A percentile compares a stretch with the other conserved stretches of the same genome.
These are phyloP conservation scores for Agelas oroides DNA, from an alignment of 37 sponge, comb jelly and placozoan genomes.

Conservation along the genomic window DNA sequence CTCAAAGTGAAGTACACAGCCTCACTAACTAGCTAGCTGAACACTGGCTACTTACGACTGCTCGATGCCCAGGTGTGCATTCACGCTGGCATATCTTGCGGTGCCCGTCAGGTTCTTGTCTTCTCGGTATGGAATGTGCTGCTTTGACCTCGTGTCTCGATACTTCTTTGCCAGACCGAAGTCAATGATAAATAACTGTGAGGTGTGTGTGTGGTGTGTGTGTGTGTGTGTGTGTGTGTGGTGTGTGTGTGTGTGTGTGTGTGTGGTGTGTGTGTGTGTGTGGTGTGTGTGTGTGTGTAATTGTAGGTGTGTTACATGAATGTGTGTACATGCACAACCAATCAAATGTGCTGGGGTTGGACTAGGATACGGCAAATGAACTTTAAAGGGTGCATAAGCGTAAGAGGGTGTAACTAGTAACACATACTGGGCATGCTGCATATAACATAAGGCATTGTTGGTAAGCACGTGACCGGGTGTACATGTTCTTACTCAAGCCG, in stretches of 20 bases:
- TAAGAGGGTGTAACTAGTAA: too few species aligned
- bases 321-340: conserved; percentile 13
- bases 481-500: too few species aligned
- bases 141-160: conserved; percentile 92
- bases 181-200: conserved; percentile 94
- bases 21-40: too few species aligned
- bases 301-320: too few species aligned
- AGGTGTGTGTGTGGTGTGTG: neutral
- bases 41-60: conserved; percentile 78
- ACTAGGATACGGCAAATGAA: too few species aligned
- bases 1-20: too few species aligned
- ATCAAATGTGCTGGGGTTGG: too few species aligned
- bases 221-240: conserved; percentile 24
- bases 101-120: conserved; percentile 99
- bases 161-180: conserved; percentile 99
- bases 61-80: conserved; percentile 97
- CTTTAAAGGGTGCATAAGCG: too few species aligned
- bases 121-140: conserved; percentile 96
- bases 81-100: conserved; percentile 98
- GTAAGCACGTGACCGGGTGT: too few species aligned
- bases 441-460: too few species aligned
- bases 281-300: conserved; percentile 5
- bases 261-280: conserved; percentile 19
- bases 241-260: too few species aligned
- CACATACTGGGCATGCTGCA: too few species aligned